phyloP scores from a whole-genome alignment of 2,888 invertebrate genomes.

The Acrobasis consociella region DNA sequence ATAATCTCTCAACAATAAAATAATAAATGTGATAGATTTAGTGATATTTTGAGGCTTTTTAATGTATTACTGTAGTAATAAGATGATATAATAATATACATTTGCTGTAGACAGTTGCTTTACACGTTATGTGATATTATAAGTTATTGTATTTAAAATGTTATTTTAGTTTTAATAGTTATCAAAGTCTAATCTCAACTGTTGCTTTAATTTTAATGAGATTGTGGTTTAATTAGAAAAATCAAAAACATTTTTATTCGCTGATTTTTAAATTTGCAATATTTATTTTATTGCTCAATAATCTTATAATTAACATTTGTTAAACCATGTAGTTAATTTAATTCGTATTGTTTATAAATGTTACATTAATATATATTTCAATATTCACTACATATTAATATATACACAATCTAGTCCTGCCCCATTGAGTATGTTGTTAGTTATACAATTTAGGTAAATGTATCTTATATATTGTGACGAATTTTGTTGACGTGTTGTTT shows the following conservation, averaged over 20 bases:
- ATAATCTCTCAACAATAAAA: constrained; percentile 32
- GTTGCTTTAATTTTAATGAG: no score
- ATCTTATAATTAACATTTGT: constrained; percentile 5
- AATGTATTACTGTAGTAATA: constrained; percentile 18
- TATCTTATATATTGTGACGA: constrained; percentile 29
- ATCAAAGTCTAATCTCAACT: background rate
- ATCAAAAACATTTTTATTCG: no score
- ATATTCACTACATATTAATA: background rate
- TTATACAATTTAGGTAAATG: constrained; percentile 33
- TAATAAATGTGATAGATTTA: constrained; percentile 59
- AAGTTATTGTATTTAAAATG: background rate
- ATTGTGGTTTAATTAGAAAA: no score
- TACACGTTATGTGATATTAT: background rate
- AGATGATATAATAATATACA: background rate
- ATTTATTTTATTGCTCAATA: constrained; percentile 4
- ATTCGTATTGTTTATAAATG: background rate
- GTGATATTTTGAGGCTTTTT: constrained; percentile 64
- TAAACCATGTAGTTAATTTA: constrained; percentile 5
- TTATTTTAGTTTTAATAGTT: background rate
- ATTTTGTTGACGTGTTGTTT: constrained; percentile 49
- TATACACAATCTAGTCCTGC: constrained; percentile 39
- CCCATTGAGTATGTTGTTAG: constrained; percentile 29
- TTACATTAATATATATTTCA: constrained; percentile 6
- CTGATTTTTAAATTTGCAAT: background rate
- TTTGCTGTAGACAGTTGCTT: constrained; percentile 13